Conservation (phyloP, 2,797 vertebrate species). For the Benthosema pterotum region DNA sequence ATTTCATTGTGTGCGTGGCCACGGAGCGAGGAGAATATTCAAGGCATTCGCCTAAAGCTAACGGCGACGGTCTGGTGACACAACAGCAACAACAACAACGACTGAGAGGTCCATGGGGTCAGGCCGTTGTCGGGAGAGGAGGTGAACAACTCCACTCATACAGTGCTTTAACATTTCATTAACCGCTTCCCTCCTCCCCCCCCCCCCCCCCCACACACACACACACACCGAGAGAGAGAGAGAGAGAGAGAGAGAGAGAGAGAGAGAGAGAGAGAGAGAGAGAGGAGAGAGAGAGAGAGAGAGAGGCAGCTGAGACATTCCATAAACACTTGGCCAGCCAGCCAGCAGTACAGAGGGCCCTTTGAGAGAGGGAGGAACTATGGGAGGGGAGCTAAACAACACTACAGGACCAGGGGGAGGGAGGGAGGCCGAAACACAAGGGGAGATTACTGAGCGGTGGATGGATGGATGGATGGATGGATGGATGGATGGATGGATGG, state of each 20-base stretch:
- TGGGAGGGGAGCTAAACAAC: constrained; percentile 57
- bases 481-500: constrained; percentile 31
- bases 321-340: constrained; percentile 75
- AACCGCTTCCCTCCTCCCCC: constrained; percentile 48
- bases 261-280: too few relatives aligned
- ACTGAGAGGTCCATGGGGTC: constrained; percentile 33
- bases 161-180: constrained; percentile 75
- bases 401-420: constrained; percentile 48
- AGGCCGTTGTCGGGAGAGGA: constrained; percentile 44
- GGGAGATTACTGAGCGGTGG: constrained; percentile 50
- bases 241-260: too few relatives aligned
- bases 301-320: constrained; percentile 84
- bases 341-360: constrained; percentile 74
- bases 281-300: too few relatives aligned
- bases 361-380: constrained; percentile 68
- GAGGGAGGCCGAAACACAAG: constrained; percentile 56
- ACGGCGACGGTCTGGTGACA: constrained; percentile 29
- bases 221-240: constrained; percentile 41
- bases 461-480: constrained; percentile 32
- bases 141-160: constrained; percentile 54
- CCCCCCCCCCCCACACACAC: too few relatives aligned
- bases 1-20: background rate
- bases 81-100: constrained; percentile 24
- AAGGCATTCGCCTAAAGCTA: constrained; percentile 35
- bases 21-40: too few relatives aligned